Evolutionary conservation across 2,888 invertebrate species (phyloP).

Genomic region (Busseola fusca): DNA sequence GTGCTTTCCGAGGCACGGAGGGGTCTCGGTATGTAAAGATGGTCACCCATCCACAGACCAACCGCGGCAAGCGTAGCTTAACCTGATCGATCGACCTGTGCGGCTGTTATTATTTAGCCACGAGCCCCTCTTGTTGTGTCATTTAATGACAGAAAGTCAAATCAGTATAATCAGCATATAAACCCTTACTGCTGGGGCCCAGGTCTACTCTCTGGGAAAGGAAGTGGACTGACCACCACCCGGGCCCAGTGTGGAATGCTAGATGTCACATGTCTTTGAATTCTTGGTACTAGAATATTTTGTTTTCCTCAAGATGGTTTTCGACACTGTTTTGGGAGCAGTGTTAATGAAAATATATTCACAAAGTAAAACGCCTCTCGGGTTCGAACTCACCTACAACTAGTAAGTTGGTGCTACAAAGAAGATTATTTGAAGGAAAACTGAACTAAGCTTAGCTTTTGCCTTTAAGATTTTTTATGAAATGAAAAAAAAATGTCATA

Average conservation of each 20-base stretch:
- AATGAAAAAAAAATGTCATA: background rate
- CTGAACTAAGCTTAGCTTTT: background rate
- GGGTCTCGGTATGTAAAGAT: too few species aligned
- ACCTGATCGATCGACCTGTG: too few species aligned
- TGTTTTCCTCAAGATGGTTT: background rate
- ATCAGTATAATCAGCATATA: background rate
- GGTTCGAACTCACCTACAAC: background rate
- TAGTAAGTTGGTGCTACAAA: background rate
- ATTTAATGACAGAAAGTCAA: too few species aligned
- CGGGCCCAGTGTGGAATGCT: background rate
- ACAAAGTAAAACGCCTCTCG: background rate
- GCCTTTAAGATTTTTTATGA: background rate
- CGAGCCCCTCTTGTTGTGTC: too few species aligned
- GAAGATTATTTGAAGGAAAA: background rate
- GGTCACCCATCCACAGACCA: too few species aligned
- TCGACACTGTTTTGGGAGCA: background rate
- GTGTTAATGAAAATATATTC: background rate
- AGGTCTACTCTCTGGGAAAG: background rate
- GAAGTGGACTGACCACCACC: background rate
- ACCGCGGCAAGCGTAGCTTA: too few species aligned
- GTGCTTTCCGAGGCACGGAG: too few species aligned
- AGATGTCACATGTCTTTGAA: background rate
- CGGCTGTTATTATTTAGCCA: too few species aligned
- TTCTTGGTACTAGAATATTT: background rate
- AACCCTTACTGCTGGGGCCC: background rate